Evolutionary conservation across 2,797 vertebrate genomes (phyloP), one percentile per base, ranked within the genome.

Genomic region (Lycodopsis pacificus): DNA sequence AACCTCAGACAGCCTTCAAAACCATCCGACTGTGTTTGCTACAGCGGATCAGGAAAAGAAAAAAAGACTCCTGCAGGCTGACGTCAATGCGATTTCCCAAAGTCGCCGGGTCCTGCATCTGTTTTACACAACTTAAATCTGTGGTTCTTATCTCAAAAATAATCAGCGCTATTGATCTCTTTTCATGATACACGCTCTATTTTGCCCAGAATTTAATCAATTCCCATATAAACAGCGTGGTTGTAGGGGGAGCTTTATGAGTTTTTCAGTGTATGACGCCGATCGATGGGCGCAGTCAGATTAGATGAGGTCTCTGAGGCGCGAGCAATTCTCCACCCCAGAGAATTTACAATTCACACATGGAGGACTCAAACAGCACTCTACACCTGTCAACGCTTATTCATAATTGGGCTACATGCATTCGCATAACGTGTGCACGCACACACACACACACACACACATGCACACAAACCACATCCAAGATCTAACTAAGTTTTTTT

Each of bases 181-280:
- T 59, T 82, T 80, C 73, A 84, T 85, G 72, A 80, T 73, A 80
- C 69, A n/a, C 25, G 57, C 54, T 40, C 40, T 65, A 56, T 82
- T 90, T 79, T 82, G 40, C 57, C 22, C 32, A 20, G 65, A 86
- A 79, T 85, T 73, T 10, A 83, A 89, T 88, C 84, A 78, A 84
- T 79, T 73, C 66, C 57, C 72, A 54, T 76, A 82, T 65, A 79
- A 89, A 86, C 80, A 69, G 54, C 56, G 57, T 51, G 44, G 71
- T 79, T 82, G 49, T 57, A 4, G n/a, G 44, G 64, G 64, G 71
- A 22, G 34, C 17, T 56, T 79, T 57, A 72, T 30, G 17, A n/a
- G 65, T 86, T 86, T 87, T 86, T 81, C 59, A 51, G 49, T 22
- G 71, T 67, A 66, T 81, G 74, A 68, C 15, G 2, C 10, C 30